Percentiles rank a stretch among this genome's conserved stretches.
phyloP scores from a whole-genome alignment of 2,888 invertebrate genomes.

The Crocallis elinguaria region DNA sequence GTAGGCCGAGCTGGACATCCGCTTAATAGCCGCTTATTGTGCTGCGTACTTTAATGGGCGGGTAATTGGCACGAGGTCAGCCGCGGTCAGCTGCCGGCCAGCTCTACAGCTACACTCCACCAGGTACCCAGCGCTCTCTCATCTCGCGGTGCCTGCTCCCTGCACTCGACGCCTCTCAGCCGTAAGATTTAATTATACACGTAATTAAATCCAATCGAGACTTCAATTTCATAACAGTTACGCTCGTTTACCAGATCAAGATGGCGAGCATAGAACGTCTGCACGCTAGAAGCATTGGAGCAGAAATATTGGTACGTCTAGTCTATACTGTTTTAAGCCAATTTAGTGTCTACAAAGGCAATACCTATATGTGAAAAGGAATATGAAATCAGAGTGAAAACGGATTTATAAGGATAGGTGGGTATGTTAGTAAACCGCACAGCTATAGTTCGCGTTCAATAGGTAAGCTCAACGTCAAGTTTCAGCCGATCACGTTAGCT shows the following conservation, averaged over 20 bases:
- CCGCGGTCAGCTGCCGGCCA: constrained; percentile 53
- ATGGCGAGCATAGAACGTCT: constrained; percentile 28
- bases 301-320: constrained; percentile 3
- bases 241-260: constrained; percentile 44
- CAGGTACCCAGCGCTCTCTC: constrained; percentile 47
- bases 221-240: constrained; percentile 53
- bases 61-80: constrained; percentile 78
- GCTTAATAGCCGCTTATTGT: constrained; percentile 75
- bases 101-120: constrained; percentile 47
- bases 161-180: constrained; percentile 42
- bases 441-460: neutral
- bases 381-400: neutral
- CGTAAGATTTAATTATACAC: constrained; percentile 63
- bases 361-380: neutral
- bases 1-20: constrained; percentile 70
- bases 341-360: neutral
- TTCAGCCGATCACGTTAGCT: constrained; percentile 27
- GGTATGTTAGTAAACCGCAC: neutral
- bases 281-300: constrained; percentile 15
- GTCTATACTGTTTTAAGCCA: neutral
- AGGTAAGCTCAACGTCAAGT: constrained; percentile 20
- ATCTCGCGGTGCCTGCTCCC: constrained; percentile 33
- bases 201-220: constrained; percentile 57
- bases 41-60: constrained; percentile 71
- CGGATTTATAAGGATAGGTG: neutral